phyloP scores from a whole-genome alignment of 2,888 invertebrate species.

The Octonoba sinensis region DNA sequence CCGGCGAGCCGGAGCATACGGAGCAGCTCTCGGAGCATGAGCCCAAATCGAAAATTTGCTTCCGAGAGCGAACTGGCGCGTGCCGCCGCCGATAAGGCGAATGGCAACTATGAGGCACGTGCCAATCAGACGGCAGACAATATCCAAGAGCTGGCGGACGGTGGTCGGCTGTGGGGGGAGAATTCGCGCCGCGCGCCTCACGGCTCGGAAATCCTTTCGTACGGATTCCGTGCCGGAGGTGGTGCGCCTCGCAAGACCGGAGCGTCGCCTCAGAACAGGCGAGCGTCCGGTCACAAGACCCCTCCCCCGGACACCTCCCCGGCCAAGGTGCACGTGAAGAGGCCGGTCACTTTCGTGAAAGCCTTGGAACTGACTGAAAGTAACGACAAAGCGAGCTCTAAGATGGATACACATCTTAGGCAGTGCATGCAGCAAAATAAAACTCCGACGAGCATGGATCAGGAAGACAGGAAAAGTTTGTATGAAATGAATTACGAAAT shows the following conservation, averaged over 20 bases:
- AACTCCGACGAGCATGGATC: constrained; percentile 24
- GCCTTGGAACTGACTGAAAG: constrained; percentile 71
- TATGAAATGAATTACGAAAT: constrained; percentile 68
- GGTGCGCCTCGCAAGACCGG: constrained; percentile 6
- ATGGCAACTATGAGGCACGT: constrained; percentile 61
- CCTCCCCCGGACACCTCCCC: constrained; percentile 41
- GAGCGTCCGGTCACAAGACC: constrained; percentile 27
- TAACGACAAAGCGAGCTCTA: constrained; percentile 65
- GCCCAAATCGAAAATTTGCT: constrained; percentile 64
- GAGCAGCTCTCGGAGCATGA: constrained; percentile 41
- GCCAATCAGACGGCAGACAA: constrained; percentile 62
- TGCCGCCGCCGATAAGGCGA: constrained; percentile 58
- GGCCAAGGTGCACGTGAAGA: constrained; percentile 41
- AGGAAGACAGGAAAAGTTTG: constrained; percentile 61
- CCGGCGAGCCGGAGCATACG: constrained; percentile 17
- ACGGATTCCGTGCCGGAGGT: constrained; percentile 11
- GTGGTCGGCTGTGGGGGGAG: constrained; percentile 35
- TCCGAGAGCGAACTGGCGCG: constrained; percentile 66
- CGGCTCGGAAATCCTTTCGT: constrained; percentile 20
- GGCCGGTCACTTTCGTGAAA: constrained; percentile 67
- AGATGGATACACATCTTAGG: constrained; percentile 34
- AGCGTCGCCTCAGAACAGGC: constrained; percentile 48
- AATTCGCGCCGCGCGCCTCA: constrained; percentile 19
- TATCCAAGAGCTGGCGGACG: constrained; percentile 57
- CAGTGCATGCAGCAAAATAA: constrained; percentile 37